These are phyloP conservation scores for Harpalus rubripes DNA, from an alignment of 2,888 invertebrate species.

Conservation along the genomic window DNA sequence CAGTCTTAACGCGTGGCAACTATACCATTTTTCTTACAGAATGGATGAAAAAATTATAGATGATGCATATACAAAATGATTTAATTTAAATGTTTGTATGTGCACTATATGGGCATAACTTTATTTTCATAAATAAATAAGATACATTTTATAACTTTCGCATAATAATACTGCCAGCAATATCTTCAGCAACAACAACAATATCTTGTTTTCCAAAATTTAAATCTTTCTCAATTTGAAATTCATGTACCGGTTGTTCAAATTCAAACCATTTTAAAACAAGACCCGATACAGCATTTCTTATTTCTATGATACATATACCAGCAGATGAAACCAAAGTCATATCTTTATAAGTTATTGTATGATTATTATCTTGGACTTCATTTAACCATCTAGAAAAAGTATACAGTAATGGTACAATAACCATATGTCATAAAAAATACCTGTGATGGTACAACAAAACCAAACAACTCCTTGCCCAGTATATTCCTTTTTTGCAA, in stretches of 20 bases:
- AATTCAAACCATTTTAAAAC: slow-evolving; percentile 84
- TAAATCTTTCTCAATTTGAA: slow-evolving; percentile 80
- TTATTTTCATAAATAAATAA: slow-evolving; percentile 33
- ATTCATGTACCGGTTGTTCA: slow-evolving; percentile 80
- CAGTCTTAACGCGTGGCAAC: too few relatives aligned
- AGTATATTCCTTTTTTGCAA: slow-evolving; percentile 80
- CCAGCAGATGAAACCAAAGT: slow-evolving; percentile 83
- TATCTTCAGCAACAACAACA: slow-evolving; percentile 83
- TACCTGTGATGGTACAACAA: slow-evolving; percentile 84
- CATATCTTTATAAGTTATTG: slow-evolving; percentile 70
- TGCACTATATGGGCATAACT: not conserved
- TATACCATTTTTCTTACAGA: too few relatives aligned
- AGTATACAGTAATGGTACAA: not conserved
- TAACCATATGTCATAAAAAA: slow-evolving; percentile 72
- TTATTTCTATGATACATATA: slow-evolving; percentile 83
- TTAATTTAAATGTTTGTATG: too few relatives aligned
- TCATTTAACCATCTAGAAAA: slow-evolving; percentile 78
- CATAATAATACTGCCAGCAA: slow-evolving; percentile 83
- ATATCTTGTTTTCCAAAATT: slow-evolving; percentile 76
- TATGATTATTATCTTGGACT: slow-evolving; percentile 67
- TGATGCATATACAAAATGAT: too few relatives aligned
- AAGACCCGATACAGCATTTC: slow-evolving; percentile 81
- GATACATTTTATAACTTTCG: slow-evolving; percentile 33
- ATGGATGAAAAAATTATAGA: too few relatives aligned
- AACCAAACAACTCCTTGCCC: slow-evolving; percentile 83